A percentile compares a stretch with the other conserved stretches of the same genome.
phyloP scores from a whole-genome alignment of 30 jellyfish, hydroid and myxozoan species.

The Aurelia sp. region DNA sequence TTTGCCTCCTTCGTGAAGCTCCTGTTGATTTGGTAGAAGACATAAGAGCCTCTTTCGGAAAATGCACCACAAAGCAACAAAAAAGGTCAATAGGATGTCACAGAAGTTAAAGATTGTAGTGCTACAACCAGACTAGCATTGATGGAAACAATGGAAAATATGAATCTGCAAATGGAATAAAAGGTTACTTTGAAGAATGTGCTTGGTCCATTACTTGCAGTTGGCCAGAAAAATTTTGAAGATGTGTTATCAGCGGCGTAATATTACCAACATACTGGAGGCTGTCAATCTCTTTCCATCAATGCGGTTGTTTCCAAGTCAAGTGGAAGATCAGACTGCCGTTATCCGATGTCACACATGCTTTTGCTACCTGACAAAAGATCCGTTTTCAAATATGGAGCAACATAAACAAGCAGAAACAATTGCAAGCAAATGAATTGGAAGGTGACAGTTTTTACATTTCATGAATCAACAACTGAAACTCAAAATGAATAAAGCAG shows the following conservation, averaged over 20 bases:
- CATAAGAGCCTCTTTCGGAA: not conserved
- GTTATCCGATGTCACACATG: slow-evolving; percentile 32
- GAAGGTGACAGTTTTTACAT: too few species aligned
- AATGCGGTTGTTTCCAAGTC: not conserved
- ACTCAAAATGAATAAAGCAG: too few species aligned
- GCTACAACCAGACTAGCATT: not conserved
- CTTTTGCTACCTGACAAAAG: slow-evolving; percentile 13
- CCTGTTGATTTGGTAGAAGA: not conserved
- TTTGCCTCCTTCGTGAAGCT: not conserved
- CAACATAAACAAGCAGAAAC: too few species aligned
- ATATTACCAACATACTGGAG: not conserved
- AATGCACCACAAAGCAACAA: too few species aligned
- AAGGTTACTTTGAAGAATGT: not conserved
- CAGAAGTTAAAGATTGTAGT: too few species aligned
- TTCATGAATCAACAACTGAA: too few species aligned
- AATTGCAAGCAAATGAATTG: too few species aligned
- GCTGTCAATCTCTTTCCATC: not conserved
- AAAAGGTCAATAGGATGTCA: too few species aligned
- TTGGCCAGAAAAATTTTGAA: slow-evolving; percentile 4
- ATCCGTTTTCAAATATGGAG: slow-evolving; percentile 15
- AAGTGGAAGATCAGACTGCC: slow-evolving; percentile 1
- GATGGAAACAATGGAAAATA: not conserved
- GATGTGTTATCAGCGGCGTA: not conserved
- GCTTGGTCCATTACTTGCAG: slow-evolving; percentile 1
- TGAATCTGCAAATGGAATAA: not conserved